Evolutionary conservation across 2,888 invertebrate genomes (phyloP), one percentile per base, ranked within the genome.

Genomic region (Eurois occulta): DNA sequence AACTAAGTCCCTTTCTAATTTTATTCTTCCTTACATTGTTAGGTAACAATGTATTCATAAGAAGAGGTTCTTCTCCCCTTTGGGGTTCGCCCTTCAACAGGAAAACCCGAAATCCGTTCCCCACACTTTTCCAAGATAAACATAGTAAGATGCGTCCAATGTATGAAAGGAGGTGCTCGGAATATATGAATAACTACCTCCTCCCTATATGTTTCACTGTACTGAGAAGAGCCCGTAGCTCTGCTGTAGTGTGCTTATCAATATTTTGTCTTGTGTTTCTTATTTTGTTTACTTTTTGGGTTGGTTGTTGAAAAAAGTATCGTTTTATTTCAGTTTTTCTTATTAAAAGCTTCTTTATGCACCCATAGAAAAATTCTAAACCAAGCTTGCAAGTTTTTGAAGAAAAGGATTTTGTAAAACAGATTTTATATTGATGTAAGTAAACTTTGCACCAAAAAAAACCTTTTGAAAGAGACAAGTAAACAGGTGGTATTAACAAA

Each of bases 21-120:
- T 58, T 38, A 68, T 80, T 71, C 72, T 78, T 78, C 72, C 60
- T 75, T 35, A 86, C 32, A 77, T 65, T 68, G 68, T 85, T 86
- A 71, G 62, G 73, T 68, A 75, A 86, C 55, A 80, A 75, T 72
- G 60, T 79, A 83, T 80, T 75, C 72, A 35, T 41, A 74, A 66
- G 79, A 52, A 66, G 76, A 74, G 62, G 80, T 66, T 76, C 38
- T 62, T 41, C 66, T 70, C 83, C 77, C 84, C 78, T 75, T 55
- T 58, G 52, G 48, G 35, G 10, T 70, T 77, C 58, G 28, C 72
- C 77, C 77, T 72, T 68, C 41, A 67, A 68, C 67, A 65, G 81
- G 77, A 86, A 87, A 83, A 70, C 83, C 85, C 78, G 16, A 88
- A 90, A 90, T 89, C 89, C 84, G 78, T 84, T 78, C 87, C 87